phyloP scores from a whole-genome alignment of 2,797 vertebrate genomes.

The Podarcis lilfordi region DNA sequence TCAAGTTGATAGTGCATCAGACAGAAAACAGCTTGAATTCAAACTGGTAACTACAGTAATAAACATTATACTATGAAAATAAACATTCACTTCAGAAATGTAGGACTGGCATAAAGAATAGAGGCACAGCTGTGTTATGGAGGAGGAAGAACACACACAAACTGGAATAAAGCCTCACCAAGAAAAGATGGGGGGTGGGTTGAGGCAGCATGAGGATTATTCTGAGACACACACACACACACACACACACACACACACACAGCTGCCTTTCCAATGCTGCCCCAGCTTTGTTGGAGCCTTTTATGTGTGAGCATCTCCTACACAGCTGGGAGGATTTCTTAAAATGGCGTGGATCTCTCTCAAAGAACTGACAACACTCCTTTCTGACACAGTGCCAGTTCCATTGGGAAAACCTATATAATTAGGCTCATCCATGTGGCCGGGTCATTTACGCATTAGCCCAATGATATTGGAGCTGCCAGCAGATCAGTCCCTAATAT shows the following conservation, averaged over 20 bases:
- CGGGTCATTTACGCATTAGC: not conserved
- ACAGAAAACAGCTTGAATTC: conserved; percentile 73
- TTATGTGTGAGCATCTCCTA: not conserved
- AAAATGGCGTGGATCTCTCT: not conserved
- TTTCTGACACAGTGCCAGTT: not conserved
- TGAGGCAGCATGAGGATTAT: not conserved
- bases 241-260: not conserved
- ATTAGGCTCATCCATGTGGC: not conserved
- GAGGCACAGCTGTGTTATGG: conserved; percentile 16
- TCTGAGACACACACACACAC: not conserved
- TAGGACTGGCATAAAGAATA: conserved; percentile 52
- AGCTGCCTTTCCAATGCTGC: not conserved
- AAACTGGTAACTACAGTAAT: conserved; percentile 69
- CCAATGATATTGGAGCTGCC: not conserved
- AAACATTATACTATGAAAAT: conserved; percentile 70
- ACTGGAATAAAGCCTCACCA: not conserved
- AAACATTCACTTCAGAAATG: conserved; percentile 52
- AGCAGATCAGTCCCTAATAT: not conserved
- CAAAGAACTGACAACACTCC: not conserved
- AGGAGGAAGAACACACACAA: not conserved
- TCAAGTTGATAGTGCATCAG: conserved; percentile 70
- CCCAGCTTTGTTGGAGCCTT: not conserved
- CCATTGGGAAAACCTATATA: not conserved
- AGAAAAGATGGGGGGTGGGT: not conserved
- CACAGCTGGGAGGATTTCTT: not conserved